Evolutionary conservation across 2,113 vertebrate species (phyloP).

Genomic region (Dipodomys merriami): DNA sequence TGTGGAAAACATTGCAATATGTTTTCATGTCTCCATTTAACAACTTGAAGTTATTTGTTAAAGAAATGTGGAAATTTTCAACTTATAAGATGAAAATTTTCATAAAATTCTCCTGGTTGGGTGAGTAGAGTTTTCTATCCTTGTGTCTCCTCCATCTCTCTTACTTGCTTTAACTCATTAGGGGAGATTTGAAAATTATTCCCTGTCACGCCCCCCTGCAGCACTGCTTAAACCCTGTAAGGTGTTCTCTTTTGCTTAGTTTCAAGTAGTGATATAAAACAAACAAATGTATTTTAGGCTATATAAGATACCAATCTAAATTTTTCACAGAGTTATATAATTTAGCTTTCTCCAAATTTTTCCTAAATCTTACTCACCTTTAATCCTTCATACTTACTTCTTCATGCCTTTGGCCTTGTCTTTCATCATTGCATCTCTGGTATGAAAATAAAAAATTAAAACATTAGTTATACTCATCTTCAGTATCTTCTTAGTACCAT

Average conservation of each 20-base stretch:
- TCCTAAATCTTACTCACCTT: not conserved
- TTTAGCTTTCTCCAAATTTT: not conserved
- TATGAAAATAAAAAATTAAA: too few species aligned
- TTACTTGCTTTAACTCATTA: conserved; percentile 46
- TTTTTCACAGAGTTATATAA: not conserved
- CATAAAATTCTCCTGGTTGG: not conserved
- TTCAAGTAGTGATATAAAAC: not conserved
- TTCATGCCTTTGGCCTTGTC: not conserved
- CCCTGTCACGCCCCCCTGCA: not conserved
- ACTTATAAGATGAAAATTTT: not conserved
- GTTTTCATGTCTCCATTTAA: not conserved
- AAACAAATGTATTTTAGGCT: not conserved
- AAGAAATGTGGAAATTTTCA: not conserved
- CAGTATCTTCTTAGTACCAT: not conserved
- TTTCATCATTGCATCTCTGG: not conserved
- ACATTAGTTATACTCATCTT: not conserved
- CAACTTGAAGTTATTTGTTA: not conserved
- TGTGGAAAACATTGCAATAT: not conserved
- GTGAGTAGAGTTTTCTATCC: not conserved
- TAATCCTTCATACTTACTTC: not conserved
- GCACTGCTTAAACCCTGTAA: not conserved
- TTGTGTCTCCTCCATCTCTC: not conserved
- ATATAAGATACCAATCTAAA: not conserved
- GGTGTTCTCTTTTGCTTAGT: not conserved
- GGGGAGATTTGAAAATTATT: not conserved